Percentiles rank a stretch among this genome's conserved stretches.
Evolutionary conservation across 2,113 vertebrate genomes (phyloP).

Genomic region (Brevimyrus niger): DNA sequence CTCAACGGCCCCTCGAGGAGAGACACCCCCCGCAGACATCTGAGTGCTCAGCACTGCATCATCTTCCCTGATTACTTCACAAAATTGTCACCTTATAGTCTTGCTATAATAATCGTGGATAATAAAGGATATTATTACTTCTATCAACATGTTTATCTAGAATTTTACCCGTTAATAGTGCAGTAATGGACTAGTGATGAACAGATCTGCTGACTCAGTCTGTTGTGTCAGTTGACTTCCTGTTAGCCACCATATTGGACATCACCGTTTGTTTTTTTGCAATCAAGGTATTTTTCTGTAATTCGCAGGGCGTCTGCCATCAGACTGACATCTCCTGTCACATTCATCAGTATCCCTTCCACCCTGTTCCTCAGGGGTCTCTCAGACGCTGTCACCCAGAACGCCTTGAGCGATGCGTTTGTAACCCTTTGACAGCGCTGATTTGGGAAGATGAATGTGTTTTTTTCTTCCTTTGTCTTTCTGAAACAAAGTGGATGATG

Average conservation of each 20-base stretch:
- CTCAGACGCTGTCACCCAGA: background rate
- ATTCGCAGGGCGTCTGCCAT: background rate
- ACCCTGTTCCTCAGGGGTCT: background rate
- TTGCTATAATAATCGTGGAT: background rate
- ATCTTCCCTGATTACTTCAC: background rate
- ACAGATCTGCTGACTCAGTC: background rate
- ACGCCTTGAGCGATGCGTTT: background rate
- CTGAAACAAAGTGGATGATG: background rate
- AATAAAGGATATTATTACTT: background rate
- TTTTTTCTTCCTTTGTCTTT: background rate
- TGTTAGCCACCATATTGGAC: background rate
- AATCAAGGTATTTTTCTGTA: background rate
- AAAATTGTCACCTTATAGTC: background rate
- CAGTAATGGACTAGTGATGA: background rate
- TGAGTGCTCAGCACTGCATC: background rate
- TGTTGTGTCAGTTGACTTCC: background rate
- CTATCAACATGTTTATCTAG: background rate
- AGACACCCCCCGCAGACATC: background rate
- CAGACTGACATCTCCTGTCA: background rate
- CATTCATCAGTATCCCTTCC: background rate
- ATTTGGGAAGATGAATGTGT: background rate
- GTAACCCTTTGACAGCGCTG: background rate
- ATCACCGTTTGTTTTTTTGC: background rate
- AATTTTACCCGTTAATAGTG: background rate
- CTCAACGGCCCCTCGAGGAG: background rate